Evolutionary conservation across 2,797 vertebrate species (phyloP), one percentile per base, ranked within the genome.

Genomic region (Acrossocheilus wenchowensis): DNA sequence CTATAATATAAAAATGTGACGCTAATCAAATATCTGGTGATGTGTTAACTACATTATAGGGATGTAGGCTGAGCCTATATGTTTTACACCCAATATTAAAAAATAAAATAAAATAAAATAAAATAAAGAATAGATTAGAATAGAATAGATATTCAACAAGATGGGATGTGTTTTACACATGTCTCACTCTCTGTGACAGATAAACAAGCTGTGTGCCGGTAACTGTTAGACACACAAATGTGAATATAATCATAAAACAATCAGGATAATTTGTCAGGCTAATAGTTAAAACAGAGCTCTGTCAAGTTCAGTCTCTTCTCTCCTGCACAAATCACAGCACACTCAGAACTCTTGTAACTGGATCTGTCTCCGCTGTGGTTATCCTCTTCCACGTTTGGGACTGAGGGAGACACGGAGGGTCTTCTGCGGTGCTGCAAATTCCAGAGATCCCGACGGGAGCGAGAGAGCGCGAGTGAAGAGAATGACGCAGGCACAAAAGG

Each of bases 251-350:
- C 41, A 45, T 79, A 45, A 79, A 12, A 19, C 62, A 15, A 9
- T 36, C 62, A 34, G 17, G 41, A 19, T 12, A 72, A 8, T 72
- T 48, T 48, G 34, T 54, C 11, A 62, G 52, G 52, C 60, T 30
- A 81, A 34, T 83, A 30, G 26, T 21, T n/a, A 71, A 68, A 80
- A 69, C 62, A 86, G 43, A 69, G 36, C 71, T 48, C 39, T 23
- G 80, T 88, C 92, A 94, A 94, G 91, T 93, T 93, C 91, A 93
- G 75, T 82, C 87, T 68, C n/a, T 68, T 15, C 83, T 84, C 87
- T 88, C 87, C 12, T 79, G 30, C 72, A 21, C 52, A 75, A 71
- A 60, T 62, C 57, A 77, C 7, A 11, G 45, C 80, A 23, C 64
- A 45, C 85, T 78, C 41, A 36, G 23, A 62, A 15, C 73, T 71